phyloP scores from a whole-genome alignment of 2,113 vertebrate species.

The Carollia perspicillata region DNA sequence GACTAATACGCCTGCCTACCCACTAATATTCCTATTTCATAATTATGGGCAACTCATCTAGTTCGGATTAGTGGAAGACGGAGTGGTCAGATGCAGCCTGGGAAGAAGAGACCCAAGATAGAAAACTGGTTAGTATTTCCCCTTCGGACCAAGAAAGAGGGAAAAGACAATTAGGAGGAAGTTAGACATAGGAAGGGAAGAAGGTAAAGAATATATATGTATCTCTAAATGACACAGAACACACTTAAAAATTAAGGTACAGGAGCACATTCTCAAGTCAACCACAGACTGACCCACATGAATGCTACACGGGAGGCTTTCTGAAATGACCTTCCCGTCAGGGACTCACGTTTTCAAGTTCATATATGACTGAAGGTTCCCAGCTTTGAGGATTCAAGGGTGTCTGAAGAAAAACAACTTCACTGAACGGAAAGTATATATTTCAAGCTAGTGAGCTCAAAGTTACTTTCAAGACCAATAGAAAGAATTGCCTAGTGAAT shows the following conservation, averaged over 20 bases:
- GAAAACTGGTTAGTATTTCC: neutral
- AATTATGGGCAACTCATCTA: neutral
- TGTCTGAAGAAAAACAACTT: neutral
- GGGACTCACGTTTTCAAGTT: neutral
- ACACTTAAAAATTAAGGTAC: neutral
- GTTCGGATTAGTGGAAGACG: neutral
- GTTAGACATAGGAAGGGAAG: neutral
- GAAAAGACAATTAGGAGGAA: neutral
- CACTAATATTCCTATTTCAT: neutral
- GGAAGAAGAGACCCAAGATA: neutral
- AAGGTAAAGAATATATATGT: neutral
- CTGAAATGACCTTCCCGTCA: neutral
- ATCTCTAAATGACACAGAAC: neutral
- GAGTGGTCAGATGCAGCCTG: neutral
- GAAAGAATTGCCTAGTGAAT: neutral
- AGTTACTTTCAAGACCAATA: neutral
- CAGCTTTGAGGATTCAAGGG: neutral
- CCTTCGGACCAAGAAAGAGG: neutral
- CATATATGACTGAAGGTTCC: neutral
- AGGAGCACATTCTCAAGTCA: neutral
- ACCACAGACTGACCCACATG: neutral
- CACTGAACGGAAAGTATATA: neutral
- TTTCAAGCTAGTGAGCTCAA: neutral
- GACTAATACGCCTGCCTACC: neutral
- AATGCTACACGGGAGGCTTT: neutral